A percentile compares a stretch with the other conserved stretches of the same genome.
These are phyloP conservation scores for Ochropleura plecta DNA, from an alignment of 2,888 invertebrate genomes.

Conservation along the genomic window DNA sequence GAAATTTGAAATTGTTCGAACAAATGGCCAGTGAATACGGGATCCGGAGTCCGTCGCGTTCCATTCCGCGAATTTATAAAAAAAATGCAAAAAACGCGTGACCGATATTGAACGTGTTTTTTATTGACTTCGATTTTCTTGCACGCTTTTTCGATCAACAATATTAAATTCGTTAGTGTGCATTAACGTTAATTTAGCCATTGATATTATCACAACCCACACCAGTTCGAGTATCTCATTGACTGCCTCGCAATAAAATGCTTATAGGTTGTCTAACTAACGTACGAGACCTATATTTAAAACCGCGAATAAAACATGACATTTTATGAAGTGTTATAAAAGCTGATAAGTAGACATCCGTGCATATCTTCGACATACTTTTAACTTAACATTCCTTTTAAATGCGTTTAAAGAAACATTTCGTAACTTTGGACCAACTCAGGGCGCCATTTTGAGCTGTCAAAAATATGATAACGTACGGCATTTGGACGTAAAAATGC, in stretches of 20 bases:
- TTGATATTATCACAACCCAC: conserved; percentile 25
- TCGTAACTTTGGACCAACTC: conserved; percentile 60
- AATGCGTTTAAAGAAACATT: conserved; percentile 47
- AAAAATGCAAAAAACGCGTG: conserved; percentile 20
- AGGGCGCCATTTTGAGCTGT: conserved; percentile 42
- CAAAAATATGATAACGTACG: conserved; percentile 66
- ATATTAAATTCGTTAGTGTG: conserved; percentile 32
- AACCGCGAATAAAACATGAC: conserved; percentile 31
- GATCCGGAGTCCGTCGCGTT: conserved; percentile 36
- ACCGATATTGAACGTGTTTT: conserved; percentile 43
- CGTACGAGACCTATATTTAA: conserved; percentile 30
- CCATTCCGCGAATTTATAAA: conserved; percentile 35
- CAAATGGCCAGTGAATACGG: conserved; percentile 54
- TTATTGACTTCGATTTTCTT: conserved; percentile 38
- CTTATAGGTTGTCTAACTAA: conserved; percentile 5
- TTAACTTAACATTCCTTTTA: conserved; percentile 31
- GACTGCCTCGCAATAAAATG: conserved; percentile 22
- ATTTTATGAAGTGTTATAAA: conserved; percentile 48
- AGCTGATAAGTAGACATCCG: conserved; percentile 34
- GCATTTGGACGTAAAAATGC: conserved; percentile 70
- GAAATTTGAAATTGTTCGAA: conserved; percentile 69
- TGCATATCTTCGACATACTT: conserved; percentile 28
- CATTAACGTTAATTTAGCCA: conserved; percentile 38
- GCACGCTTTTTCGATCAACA: conserved; percentile 10
- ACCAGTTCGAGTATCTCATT: conserved; percentile 20